Percentiles rank a stretch among this genome's conserved stretches.
Evolutionary conservation across 2,888 invertebrate genomes (phyloP).

Genomic region (Polydrusus pterygomalis): DNA sequence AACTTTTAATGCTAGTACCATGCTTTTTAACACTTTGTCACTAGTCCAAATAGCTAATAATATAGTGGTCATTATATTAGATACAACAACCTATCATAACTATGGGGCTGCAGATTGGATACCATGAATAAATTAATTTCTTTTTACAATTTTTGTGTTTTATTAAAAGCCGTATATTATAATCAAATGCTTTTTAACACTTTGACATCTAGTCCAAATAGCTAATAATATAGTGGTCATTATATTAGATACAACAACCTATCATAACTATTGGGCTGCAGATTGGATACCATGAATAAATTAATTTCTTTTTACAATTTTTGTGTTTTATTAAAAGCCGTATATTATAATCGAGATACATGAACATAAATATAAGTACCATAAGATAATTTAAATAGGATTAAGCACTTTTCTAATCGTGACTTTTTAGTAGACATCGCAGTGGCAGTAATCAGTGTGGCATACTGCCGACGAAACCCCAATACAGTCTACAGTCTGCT

Average conservation of each 20-base stretch:
- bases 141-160: background rate
- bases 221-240: background rate
- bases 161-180: background rate
- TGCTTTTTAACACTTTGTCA: background rate
- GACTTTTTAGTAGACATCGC: background rate
- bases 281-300: background rate
- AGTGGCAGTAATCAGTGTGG: background rate
- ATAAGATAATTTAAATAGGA: background rate
- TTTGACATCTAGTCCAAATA: background rate
- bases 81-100: background rate
- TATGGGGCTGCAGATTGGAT: background rate
- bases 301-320: background rate
- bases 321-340: background rate
- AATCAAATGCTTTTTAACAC: background rate
- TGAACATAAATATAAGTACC: background rate
- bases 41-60: background rate
- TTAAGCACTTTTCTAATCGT: background rate
- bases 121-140: background rate
- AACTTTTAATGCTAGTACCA: background rate
- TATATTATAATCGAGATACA: background rate
- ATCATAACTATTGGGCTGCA: background rate
- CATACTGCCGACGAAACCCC: background rate
- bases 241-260: background rate
- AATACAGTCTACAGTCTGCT: background rate
- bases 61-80: background rate